Conservation (phyloP, 2,888 invertebrate genomes). For the Synergus laeviventris region DNA sequence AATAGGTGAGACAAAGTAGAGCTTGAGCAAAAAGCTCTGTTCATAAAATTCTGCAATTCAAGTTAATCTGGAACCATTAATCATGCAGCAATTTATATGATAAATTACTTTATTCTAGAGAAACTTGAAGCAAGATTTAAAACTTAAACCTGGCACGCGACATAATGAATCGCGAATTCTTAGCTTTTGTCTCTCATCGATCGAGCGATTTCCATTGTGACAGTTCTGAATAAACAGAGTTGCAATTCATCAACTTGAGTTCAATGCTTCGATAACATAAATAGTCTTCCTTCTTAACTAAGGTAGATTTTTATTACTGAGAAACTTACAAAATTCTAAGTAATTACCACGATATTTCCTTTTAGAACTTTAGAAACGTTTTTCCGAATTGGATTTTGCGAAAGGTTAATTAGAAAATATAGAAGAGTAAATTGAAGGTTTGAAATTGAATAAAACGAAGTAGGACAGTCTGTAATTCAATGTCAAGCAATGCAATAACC, state of each 20-base stretch:
- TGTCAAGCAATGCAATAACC: neutral
- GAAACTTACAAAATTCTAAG: neutral
- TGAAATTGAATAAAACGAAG: neutral
- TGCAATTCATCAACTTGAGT: neutral
- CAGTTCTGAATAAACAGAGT: neutral
- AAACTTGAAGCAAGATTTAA: neutral
- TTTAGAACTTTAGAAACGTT: neutral
- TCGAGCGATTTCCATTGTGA: neutral
- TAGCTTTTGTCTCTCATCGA: neutral
- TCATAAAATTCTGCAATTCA: neutral
- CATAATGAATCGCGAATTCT: neutral
- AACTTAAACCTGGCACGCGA: neutral
- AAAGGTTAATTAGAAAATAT: neutral
- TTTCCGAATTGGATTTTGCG: neutral
- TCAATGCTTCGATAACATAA: neutral
- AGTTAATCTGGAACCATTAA: neutral
- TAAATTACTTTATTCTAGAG: neutral
- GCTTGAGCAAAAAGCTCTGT: neutral
- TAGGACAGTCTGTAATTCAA: conserved; percentile 3
- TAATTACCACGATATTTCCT: neutral
- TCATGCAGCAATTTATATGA: neutral
- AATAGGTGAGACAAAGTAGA: neutral
- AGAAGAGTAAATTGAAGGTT: neutral
- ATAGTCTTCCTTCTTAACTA: neutral
- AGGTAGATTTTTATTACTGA: neutral